These are phyloP conservation scores for Drosophila pseudoananassae DNA, from an alignment of 1,140 invertebrate genomes.

Conservation along the genomic window DNA sequence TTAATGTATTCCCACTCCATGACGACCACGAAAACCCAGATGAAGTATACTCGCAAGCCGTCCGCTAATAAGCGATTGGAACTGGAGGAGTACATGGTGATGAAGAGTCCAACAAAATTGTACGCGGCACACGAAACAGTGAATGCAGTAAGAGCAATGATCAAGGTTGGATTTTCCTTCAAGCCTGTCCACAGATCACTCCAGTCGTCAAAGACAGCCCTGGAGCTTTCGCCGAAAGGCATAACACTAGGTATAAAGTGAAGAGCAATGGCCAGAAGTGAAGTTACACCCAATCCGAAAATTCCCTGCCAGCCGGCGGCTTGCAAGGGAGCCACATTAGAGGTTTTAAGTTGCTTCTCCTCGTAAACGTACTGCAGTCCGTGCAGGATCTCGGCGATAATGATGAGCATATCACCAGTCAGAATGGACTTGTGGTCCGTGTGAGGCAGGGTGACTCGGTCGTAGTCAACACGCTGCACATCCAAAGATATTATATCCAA, in stretches of 20 bases:
- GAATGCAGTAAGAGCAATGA: constrained; percentile 88
- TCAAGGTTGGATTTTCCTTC: constrained; percentile 84
- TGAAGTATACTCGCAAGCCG: constrained; percentile 94
- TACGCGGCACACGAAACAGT: constrained; percentile 97
- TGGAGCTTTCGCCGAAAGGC: constrained; percentile 91
- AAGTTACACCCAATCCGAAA: constrained; percentile 93
- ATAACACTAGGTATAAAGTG: constrained; percentile 91
- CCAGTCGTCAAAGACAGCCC: constrained; percentile 93
- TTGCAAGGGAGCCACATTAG: constrained; percentile 90
- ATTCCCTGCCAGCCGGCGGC: constrained; percentile 97
- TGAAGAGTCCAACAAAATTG: constrained; percentile 97
- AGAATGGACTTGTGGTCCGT: constrained; percentile 90
- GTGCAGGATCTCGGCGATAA: constrained; percentile 95
- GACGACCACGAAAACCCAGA: constrained; percentile 92
- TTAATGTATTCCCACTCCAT: constrained; percentile 92
- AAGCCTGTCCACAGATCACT: constrained; percentile 94
- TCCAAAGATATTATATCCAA: constrained; percentile 91
- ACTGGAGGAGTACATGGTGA: constrained; percentile 97
- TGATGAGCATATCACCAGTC: constrained; percentile 96
- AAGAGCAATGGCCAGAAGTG: constrained; percentile 91
- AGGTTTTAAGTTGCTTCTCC: constrained; percentile 93
- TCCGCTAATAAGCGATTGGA: constrained; percentile 97
- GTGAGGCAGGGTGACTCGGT: constrained; percentile 66
- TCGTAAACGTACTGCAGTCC: constrained; percentile 97
- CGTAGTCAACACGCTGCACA: constrained; percentile 84